Evolutionary conservation across 2,113 vertebrate genomes (phyloP), one percentile per base, ranked within the genome.

Genomic region (Rhinolophus ferrumequinum): DNA sequence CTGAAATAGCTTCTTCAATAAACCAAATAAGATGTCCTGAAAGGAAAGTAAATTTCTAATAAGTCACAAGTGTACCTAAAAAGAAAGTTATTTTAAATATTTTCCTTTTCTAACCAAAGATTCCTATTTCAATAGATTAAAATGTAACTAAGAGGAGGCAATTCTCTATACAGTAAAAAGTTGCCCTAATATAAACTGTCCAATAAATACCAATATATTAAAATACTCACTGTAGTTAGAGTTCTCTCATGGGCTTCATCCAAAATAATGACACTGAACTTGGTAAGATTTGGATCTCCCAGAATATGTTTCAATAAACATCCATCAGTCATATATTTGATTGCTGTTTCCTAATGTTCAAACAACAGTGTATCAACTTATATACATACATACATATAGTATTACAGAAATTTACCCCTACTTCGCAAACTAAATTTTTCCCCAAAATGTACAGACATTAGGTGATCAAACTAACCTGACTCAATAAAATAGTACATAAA

Each of bases 241-340:
- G 99, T 99, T 94, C 99, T 98, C 95, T 99, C 99, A 3, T 99
- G 99, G 67, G 99, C 99, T 98, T 99, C 99, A 98, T 99, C 99
- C 97, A 99, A 96, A 88, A 99, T 97, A 38, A 99, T 98, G 64
- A 99, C 94, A 19, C 99, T 99, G 98, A 99, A 99, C 69, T 99
- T 99, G 94, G 98, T 98, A 92, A 99, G 99, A 35, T 98, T 97
- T 9, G 99, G 99, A 87, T 99, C 99, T 24, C 99, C 98, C 94
- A 99, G 90, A 83, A 99, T 99, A 38, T 99, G 99, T 97, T 99
- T 99, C 95, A 99, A 96, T 94, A 99, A 98, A 98, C 99, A 99
- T 82, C 99, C 99, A 54, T 99, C 99, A 0, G 99, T 99, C 99
- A 99, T 99, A 70, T 99, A 99, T 98, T 99, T 99, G 98, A 99